phyloP scores from a whole-genome alignment of 2,888 invertebrate genomes.

The Drosophila limbata region DNA sequence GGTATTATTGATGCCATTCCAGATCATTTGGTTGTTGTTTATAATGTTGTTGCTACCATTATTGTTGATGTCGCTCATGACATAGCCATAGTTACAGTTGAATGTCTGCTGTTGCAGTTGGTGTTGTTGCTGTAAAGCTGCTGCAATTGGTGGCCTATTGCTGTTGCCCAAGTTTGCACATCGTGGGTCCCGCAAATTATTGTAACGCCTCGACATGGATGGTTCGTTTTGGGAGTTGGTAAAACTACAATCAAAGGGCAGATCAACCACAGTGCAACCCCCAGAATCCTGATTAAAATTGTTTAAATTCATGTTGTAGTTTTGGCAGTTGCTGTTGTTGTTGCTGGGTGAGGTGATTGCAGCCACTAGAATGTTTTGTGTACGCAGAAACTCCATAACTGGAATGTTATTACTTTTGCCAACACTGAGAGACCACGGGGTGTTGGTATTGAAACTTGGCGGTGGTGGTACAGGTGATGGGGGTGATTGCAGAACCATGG shows the following conservation, averaged over 20 bases:
- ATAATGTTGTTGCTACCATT: not conserved
- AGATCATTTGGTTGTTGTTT: not conserved
- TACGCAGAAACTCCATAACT: too few relatives aligned
- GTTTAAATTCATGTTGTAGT: too few relatives aligned
- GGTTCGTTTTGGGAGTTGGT: not conserved
- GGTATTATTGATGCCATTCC: not conserved
- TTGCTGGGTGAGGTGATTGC: too few relatives aligned
- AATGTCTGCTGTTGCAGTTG: slow-evolving; percentile 2
- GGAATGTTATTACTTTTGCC: too few relatives aligned
- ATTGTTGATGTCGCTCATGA: slow-evolving; percentile 3
- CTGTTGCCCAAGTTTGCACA: not conserved
- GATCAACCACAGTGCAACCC: too few relatives aligned
- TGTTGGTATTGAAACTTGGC: too few relatives aligned
- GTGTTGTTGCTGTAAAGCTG: not conserved
- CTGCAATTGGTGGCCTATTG: not conserved
- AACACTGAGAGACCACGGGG: too few relatives aligned
- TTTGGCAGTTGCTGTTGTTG: too few relatives aligned
- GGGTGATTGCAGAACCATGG: too few relatives aligned
- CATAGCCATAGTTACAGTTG: not conserved
- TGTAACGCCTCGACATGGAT: not conserved
- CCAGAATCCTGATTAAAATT: not conserved
- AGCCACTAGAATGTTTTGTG: too few relatives aligned
- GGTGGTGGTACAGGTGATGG: too few relatives aligned
- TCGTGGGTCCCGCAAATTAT: slow-evolving; percentile 25
- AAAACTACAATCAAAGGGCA: too few relatives aligned